Base-by-base conservation (phyloP, 1,140 invertebrate genomes). In the Pinna nobilis region DNA sequence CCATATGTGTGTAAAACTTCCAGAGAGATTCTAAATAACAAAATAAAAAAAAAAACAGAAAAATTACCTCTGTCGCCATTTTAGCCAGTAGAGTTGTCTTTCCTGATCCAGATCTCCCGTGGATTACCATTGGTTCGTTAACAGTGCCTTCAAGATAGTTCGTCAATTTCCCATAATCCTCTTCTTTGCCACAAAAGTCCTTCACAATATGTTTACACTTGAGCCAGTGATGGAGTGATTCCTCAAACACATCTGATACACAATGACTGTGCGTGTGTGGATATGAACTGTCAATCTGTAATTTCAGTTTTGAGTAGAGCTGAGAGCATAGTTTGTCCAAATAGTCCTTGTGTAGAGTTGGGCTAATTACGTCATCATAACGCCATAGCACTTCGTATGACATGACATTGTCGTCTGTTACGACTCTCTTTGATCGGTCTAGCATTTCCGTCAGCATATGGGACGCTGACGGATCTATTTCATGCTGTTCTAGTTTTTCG, bases 171-270 rank as follows among this genome's bases (percentile, higher is more conserved):
- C 93, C 91, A 30, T 98, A 89, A 80, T 93, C 94, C 55, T 95
- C 93, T 87, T 96, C 94, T 59, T 96, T 91, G 0, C 96, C 96
- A 85, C 96, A 96, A 89, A 98, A 99, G 44, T 71, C 51, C 6
- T 33, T 18, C 1, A 76, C 71, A 18, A 76, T 60, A 18, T 70
- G 37, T 47, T 79, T 78, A 59, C 84, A 84, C 25, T 67, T 33
- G 0, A 73, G 25, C 80, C 81, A 82, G 51, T 88, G 86, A 28
- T 74, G 69, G 1, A 76, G 35, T 1, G 80, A 74, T 51, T 86
- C 84, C 4, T 83, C 78, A 11, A 59, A 77, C 35, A 83, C 47
- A 9, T 72, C 70, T 7, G 73, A 72, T 37, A 73, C 64, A 15
- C 77, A 37, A 18, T 79, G 78, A 65, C 67, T 60, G 0, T 50